Evolutionary conservation across 2,797 vertebrate genomes (phyloP).

Genomic region (Sebastes glaucus): DNA sequence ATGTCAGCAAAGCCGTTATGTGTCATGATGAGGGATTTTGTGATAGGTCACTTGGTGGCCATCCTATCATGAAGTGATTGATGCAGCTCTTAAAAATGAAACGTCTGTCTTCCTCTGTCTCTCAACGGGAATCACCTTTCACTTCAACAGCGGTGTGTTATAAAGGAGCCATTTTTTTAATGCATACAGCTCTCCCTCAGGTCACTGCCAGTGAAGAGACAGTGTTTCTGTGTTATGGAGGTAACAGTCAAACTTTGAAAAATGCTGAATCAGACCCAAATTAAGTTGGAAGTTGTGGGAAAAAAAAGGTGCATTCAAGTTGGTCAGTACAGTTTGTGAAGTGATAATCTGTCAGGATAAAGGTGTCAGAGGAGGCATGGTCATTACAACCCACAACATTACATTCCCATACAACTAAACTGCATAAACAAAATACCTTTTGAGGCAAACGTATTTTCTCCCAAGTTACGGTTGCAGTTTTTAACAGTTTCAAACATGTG

Average conservation of each 20-base stretch:
- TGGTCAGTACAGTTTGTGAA: neutral
- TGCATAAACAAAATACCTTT: too few species aligned
- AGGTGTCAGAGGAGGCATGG: neutral
- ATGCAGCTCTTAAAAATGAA: constrained; percentile 13
- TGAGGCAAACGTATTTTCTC: too few species aligned
- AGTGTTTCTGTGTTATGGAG: neutral
- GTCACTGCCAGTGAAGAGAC: neutral
- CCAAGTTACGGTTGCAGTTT: too few species aligned
- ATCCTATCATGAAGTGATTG: constrained; percentile 16
- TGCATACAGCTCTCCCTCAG: neutral
- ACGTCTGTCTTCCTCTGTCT: constrained; percentile 8
- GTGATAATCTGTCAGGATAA: neutral
- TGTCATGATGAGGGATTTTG: neutral
- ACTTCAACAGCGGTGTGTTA: neutral
- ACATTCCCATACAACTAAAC: too few species aligned
- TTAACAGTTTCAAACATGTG: too few species aligned
- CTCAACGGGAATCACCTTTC: neutral
- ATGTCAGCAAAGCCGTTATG: constrained; percentile 19
- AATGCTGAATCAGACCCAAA: neutral
- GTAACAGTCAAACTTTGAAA: neutral
- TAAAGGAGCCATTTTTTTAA: neutral
- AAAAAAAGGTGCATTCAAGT: neutral
- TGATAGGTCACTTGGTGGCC: constrained; percentile 5
- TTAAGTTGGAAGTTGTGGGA: neutral
- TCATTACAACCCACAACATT: too few species aligned